Evolutionary conservation across 1,140 invertebrate genomes (phyloP), one percentile per base, ranked within the genome.

Genomic region (Panonychus citri): DNA sequence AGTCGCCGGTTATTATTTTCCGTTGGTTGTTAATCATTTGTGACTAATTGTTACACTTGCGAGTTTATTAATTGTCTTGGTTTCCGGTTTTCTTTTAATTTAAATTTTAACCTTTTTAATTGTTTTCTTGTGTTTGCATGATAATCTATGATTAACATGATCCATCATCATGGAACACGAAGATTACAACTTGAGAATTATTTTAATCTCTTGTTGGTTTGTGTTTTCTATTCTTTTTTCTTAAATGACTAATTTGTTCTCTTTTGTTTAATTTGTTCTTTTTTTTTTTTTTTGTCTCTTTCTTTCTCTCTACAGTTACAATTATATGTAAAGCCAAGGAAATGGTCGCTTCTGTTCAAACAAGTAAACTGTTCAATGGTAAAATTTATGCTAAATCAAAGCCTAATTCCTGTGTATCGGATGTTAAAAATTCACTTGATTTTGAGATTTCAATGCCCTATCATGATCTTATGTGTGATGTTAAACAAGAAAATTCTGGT

Each of bases 301-400:
- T 40, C 12, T 49, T 12, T 49, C 46, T 1, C 46, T 54, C 25
- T 43, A 17, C 34, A 62, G 61, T 62, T 15, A 46, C 57, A 24
- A 59, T 62, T 21, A 34, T 34, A 28, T 93, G 87, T 64, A 63
- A 68, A 28, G 81, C 84, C 1, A 82, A 83, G 49, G 84, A 88
- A 66, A 91, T 91, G 86, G 78, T 88, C 43, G 85, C 85, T 24
- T 77, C 78, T 28, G 88, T 91, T 65, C 81, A 85, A 66, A 90
- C 86, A 8, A 87, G 81, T 57, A 88, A 87, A 48, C 72, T 90
- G 8, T 91, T 91, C 72, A 83, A 85, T 67, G 87, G 87, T 50
- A 90, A 90, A 71, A 83, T 90, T 51, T 90, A 90, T 71, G 85
- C 85, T 19, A 88, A 89, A 66, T 82, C 85, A 19, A 83, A 83